A percentile compares a stretch with the other conserved stretches of the same genome.
These are phyloP conservation scores for Agrenia bidenticulata DNA, from an alignment of 2,888 invertebrate species.

Conservation along the genomic window DNA sequence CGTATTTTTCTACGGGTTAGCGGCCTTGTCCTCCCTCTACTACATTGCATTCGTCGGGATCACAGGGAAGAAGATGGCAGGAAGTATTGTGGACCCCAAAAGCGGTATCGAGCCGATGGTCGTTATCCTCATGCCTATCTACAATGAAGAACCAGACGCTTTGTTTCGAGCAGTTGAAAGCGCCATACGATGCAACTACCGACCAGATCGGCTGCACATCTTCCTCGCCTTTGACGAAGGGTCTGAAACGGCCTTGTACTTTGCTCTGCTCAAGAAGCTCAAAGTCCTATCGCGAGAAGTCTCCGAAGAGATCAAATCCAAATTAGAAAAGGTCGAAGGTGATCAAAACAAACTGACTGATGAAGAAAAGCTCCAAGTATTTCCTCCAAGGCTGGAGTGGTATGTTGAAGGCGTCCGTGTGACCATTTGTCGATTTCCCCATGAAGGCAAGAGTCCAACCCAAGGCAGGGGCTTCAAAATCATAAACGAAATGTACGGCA, in stretches of 20 bases:
- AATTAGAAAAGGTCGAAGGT: conserved; percentile 9
- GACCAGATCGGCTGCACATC: conserved; percentile 26
- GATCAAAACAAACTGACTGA: not conserved
- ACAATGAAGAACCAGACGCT: conserved; percentile 38
- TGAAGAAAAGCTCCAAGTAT: conserved; percentile 13
- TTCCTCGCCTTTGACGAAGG: conserved; percentile 39
- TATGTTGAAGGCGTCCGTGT: conserved; percentile 28
- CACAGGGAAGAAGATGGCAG: conserved; percentile 23
- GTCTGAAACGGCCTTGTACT: conserved; percentile 28
- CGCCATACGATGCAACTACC: conserved; percentile 33
- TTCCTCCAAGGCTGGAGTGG: conserved; percentile 34
- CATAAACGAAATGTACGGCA: conserved; percentile 30
- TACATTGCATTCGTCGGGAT: conserved; percentile 27
- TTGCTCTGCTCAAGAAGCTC: conserved; percentile 26
- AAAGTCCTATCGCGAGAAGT: conserved; percentile 28
- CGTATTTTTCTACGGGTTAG: conserved; percentile 13
- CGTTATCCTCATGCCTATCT: conserved; percentile 38
- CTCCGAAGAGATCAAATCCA: conserved; percentile 23
- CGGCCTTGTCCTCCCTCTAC: conserved; percentile 19
- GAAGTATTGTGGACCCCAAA: conserved; percentile 7
- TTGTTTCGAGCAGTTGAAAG: conserved; percentile 34
- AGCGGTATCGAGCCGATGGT: conserved; percentile 31
- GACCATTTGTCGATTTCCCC: conserved; percentile 37
- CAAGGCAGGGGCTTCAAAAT: conserved; percentile 33
- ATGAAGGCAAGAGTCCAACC: conserved; percentile 35